Percentiles rank a stretch among this genome's conserved stretches.
Conservation (phyloP, 2,888 invertebrate genomes). For the Xanthostigma xanthostigma region DNA sequence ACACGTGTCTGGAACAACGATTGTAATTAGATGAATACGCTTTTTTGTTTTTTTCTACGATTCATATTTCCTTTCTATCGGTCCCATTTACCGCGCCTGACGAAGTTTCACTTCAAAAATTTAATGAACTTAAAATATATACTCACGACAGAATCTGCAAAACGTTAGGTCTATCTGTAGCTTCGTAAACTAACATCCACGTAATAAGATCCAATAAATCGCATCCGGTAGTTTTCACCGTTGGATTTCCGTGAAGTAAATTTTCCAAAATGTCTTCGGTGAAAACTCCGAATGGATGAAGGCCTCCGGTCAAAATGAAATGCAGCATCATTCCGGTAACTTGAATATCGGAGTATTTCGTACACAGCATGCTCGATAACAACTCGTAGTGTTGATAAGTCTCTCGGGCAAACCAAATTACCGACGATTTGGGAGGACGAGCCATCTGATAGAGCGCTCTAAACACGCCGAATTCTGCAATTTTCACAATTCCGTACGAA, state of each 20-base stretch:
- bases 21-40: too few relatives aligned
- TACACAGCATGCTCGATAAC: conserved; percentile 20
- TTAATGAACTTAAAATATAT: not conserved
- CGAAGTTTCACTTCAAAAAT: too few relatives aligned
- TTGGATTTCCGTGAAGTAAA: conserved; percentile 19
- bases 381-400: conserved; percentile 19
- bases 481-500: conserved; percentile 22
- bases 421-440: conserved; percentile 23
- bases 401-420: conserved; percentile 30
- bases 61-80: too few relatives aligned
- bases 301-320: conserved; percentile 26
- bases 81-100: too few relatives aligned
- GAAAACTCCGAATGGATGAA: conserved; percentile 27
- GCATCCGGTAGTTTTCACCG: conserved; percentile 17
- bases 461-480: conserved; percentile 28
- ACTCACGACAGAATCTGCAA: conserved; percentile 25
- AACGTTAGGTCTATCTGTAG: conserved; percentile 23
- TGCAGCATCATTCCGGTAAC: conserved; percentile 28
- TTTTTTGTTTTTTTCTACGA: too few relatives aligned
- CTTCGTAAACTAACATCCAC: conserved; percentile 27
- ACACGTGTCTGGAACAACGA: conserved; percentile 19
- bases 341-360: conserved; percentile 26
- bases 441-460: conserved; percentile 23
- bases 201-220: conserved; percentile 25
- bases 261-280: conserved; percentile 25